Percentiles rank a stretch among this genome's conserved stretches.
phyloP scores from a whole-genome alignment of 2,113 vertebrate genomes.

The Paramisgurnus dabryanus region DNA sequence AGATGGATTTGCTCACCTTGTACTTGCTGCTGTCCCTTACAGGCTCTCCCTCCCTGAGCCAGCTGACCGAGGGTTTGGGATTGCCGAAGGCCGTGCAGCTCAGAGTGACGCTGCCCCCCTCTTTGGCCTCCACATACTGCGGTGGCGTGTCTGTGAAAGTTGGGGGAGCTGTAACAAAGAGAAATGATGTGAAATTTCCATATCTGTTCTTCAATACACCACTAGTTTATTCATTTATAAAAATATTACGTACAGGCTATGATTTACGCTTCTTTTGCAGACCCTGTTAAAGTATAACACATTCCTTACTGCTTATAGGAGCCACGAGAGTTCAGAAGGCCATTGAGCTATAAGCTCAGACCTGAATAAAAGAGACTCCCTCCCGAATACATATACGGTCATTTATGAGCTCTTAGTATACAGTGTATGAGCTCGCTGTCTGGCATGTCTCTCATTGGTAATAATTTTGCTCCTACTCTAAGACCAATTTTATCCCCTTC shows the following conservation, averaged over 20 bases:
- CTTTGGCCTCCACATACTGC: conserved; percentile 96
- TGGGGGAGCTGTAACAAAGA: conserved; percentile 83
- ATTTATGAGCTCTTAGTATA: conserved; percentile 39
- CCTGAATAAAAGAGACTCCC: conserved; percentile 1
- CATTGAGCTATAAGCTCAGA: background rate
- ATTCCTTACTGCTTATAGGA: background rate
- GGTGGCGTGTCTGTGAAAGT: conserved; percentile 94
- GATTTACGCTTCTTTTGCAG: background rate
- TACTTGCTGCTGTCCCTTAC: conserved; percentile 87
- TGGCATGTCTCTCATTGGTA: background rate
- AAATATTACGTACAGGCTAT: background rate
- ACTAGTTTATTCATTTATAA: background rate
- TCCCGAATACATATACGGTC: conserved; percentile 8
- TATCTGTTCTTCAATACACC: background rate
- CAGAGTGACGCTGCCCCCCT: conserved; percentile 88
- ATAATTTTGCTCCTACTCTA: conserved; percentile 1
- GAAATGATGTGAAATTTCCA: background rate
- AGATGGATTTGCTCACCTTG: conserved; percentile 75
- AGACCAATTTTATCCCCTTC: background rate
- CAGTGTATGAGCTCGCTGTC: conserved; percentile 16
- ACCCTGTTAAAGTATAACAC: conserved; percentile 9
- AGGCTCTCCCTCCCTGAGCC: conserved; percentile 87
- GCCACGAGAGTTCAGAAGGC: background rate
- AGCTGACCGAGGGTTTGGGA: conserved; percentile 94
- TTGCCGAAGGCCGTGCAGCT: conserved; percentile 95